Percentiles rank a stretch among this genome's conserved stretches.
Evolutionary conservation across 2,797 vertebrate species (phyloP).

Genomic region (Cynopterus sphinx): DNA sequence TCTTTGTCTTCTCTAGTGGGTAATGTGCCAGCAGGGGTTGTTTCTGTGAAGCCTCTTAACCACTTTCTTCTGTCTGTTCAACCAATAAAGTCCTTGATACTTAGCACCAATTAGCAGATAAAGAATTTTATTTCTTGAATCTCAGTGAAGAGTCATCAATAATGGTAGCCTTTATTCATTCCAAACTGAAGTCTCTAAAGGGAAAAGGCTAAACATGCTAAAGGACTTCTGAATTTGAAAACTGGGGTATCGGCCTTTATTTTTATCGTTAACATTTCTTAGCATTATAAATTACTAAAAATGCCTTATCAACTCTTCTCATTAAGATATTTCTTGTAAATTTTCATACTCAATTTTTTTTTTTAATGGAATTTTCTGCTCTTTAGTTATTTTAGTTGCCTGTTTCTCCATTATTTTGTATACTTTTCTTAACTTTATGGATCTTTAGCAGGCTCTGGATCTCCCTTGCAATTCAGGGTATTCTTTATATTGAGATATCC

Average conservation of each 20-base stretch:
- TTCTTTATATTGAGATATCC: slow-evolving; percentile 33
- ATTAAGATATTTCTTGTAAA: slow-evolving; percentile 48
- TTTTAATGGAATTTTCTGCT: slow-evolving; percentile 17
- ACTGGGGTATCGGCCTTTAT: slow-evolving; percentile 53
- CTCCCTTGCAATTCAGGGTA: slow-evolving; percentile 21
- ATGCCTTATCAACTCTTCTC: slow-evolving; percentile 45
- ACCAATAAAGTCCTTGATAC: slow-evolving; percentile 76
- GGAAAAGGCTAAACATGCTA: slow-evolving; percentile 69
- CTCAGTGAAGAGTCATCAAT: slow-evolving; percentile 76
- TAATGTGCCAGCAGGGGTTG: slow-evolving; percentile 64
- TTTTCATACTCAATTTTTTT: background rate
- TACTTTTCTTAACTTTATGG: slow-evolving; percentile 10
- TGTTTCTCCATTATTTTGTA: slow-evolving; percentile 34
- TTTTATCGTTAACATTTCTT: slow-evolving; percentile 63
- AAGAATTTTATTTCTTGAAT: slow-evolving; percentile 80
- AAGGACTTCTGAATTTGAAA: slow-evolving; percentile 73
- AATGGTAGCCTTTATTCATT: slow-evolving; percentile 73
- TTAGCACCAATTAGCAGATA: slow-evolving; percentile 77
- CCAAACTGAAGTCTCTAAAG: slow-evolving; percentile 67
- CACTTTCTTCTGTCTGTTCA: slow-evolving; percentile 74
- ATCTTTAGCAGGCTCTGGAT: background rate
- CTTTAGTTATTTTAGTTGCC: slow-evolving; percentile 32
- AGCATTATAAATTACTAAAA: slow-evolving; percentile 62
- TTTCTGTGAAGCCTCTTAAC: slow-evolving; percentile 75
- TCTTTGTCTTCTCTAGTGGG: slow-evolving; percentile 66